Evolutionary conservation across 2,113 vertebrate genomes (phyloP), one percentile per base, ranked within the genome.

Genomic region (Pelmatolapia mariae): DNA sequence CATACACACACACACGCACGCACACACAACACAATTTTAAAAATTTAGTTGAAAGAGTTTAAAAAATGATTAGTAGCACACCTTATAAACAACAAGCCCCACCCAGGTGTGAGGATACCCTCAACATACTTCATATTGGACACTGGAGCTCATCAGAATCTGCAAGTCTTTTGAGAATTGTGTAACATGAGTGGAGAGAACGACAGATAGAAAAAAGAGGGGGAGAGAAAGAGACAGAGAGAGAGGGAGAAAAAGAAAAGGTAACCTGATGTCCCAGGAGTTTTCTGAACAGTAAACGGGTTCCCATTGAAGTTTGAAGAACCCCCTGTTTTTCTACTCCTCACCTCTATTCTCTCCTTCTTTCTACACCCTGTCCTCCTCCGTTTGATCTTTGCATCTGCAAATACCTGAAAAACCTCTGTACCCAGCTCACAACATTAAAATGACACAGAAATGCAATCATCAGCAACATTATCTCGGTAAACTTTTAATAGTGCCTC

Each of bases 251-350:
- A 90, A 91, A 83, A 91, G 54, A 86, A 82, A 92, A 91, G 91
- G 95, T 95, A 95, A 96, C 94, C 91, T 95, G 94, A 96, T 95
- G 94, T 95, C 92, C 90, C 91, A 84, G 84, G 89, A 92, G 91
- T 85, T 92, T 92, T 89, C 63, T 92, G 82, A 92, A 90, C 90
- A 94, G 68, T 88, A 87, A 94, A 92, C 87, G 91, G 81, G 85
- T 90, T 93, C 88, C 66, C 92, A 93, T 93, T 95, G 91, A 95
- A 91, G 90, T 94, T 94, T 91, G 88, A 82, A 91, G 91, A 91
- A 89, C 83, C 86, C 86, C 52, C 13, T 36, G 50, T 79, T 56
- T 31, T 83, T 76, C 36, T 56, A 78, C 66, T 81, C 78, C 52
- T 91, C 86, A 84, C 81, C 33, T 86, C 82, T 83, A 13, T 73